These are phyloP conservation scores for Drosophila jambulina DNA, from an alignment of 1,140 invertebrate species.

Conservation along the genomic window DNA sequence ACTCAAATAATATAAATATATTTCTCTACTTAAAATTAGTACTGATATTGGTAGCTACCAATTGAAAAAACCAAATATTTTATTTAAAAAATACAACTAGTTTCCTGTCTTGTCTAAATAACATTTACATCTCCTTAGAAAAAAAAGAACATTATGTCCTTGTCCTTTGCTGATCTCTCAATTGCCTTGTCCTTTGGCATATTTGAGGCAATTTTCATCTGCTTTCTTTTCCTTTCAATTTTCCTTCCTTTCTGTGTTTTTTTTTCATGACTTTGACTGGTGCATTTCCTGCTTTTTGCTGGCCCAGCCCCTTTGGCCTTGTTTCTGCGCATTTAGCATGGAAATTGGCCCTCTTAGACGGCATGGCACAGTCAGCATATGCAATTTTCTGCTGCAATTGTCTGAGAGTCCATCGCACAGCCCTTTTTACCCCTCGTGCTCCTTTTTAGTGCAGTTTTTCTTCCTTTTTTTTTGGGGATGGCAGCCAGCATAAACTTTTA, in stretches of 20 bases:
- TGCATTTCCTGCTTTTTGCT: constrained; percentile 42
- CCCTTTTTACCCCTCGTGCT: constrained; percentile 5
- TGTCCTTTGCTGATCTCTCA: constrained; percentile 7
- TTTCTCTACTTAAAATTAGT: not conserved
- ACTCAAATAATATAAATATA: not conserved
- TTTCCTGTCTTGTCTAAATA: not conserved
- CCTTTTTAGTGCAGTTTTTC: constrained; percentile 13
- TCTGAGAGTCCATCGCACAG: constrained; percentile 21
- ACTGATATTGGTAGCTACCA: too few species aligned
- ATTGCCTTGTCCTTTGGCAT: constrained; percentile 42
- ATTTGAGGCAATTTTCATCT: constrained; percentile 33
- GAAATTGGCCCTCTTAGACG: constrained; percentile 35
- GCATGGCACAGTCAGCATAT: constrained; percentile 40
- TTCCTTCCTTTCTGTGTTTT: constrained; percentile 18
- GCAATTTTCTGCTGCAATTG: constrained; percentile 52
- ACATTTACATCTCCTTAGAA: not conserved
- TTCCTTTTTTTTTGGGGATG: constrained; percentile 16
- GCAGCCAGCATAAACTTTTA: constrained; percentile 45
- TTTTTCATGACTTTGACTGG: constrained; percentile 16
- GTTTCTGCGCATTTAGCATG: constrained; percentile 45
- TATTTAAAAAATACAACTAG: not conserved
- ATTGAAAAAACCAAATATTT: too few species aligned
- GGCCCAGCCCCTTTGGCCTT: constrained; percentile 27
- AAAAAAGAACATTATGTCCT: not conserved
- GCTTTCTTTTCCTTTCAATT: constrained; percentile 25